phyloP scores from a whole-genome alignment of 1,140 invertebrate species.

The Holotrichia oblita region DNA sequence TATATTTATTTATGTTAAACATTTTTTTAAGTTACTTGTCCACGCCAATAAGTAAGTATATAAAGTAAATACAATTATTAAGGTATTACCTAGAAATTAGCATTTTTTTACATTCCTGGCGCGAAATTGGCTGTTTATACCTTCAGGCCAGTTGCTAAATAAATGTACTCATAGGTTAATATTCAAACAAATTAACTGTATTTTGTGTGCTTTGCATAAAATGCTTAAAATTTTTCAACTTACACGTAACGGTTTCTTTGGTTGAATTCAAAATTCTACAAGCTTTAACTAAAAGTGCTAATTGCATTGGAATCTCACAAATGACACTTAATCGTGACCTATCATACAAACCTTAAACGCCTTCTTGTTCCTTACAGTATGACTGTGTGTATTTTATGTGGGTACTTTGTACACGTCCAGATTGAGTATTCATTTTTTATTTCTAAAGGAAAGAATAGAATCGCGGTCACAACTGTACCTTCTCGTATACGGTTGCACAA shows the following conservation, averaged over 20 bases:
- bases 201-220: not conserved
- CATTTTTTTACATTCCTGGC: too few species aligned
- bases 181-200: not conserved
- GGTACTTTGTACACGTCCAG: slow-evolving; percentile 9
- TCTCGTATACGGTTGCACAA: slow-evolving; percentile 24
- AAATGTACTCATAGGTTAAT: not conserved
- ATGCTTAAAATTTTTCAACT: not conserved
- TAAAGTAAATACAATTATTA: too few species aligned
- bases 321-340: not conserved
- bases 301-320: not conserved
- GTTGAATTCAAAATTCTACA: not conserved
- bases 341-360: slow-evolving; percentile 3
- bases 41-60: too few species aligned
- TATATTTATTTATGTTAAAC: too few species aligned
- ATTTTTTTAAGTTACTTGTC: too few species aligned
- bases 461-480: slow-evolving; percentile 33
- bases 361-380: not conserved
- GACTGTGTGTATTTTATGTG: not conserved
- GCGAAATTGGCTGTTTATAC: too few species aligned
- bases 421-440: slow-evolving; percentile 22
- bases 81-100: too few species aligned
- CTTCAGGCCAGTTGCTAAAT: too few species aligned
- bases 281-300: not conserved
- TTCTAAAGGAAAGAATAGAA: not conserved
- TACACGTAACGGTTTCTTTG: not conserved